phyloP scores from a whole-genome alignment of 2,888 invertebrate species.

The Dexiosoma caninum region DNA sequence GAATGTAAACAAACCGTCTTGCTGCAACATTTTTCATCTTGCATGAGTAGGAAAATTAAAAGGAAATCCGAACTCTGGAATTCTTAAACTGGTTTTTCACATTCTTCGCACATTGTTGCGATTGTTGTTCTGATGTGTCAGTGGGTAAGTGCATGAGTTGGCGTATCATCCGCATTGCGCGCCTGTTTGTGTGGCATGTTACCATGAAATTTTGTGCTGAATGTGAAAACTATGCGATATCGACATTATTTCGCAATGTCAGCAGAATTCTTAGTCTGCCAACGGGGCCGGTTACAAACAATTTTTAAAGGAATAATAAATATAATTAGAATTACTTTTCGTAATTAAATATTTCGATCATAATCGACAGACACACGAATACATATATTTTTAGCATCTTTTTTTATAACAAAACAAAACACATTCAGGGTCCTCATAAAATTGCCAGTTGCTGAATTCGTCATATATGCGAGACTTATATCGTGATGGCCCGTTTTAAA shows the following conservation, averaged over 20 bases:
- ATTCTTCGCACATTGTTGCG: neutral
- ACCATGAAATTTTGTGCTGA: slow-evolving; percentile 18
- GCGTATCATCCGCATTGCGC: neutral
- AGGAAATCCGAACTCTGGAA: neutral
- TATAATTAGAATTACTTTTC: too few species aligned
- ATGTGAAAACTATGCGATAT: slow-evolving; percentile 31
- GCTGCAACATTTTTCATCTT: neutral
- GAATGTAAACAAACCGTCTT: neutral
- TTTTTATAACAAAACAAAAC: too few species aligned
- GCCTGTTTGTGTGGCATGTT: neutral
- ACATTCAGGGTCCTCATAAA: too few species aligned
- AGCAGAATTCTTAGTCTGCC: slow-evolving; percentile 22
- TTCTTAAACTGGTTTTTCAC: neutral
- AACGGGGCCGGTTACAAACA: too few species aligned
- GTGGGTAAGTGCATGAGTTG: neutral
- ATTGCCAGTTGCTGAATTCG: too few species aligned
- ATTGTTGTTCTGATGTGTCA: neutral
- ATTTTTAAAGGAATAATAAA: too few species aligned
- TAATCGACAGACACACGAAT: too few species aligned
- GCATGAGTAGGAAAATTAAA: neutral
- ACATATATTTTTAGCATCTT: too few species aligned
- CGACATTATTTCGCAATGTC: slow-evolving; percentile 45
- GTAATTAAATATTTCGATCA: too few species aligned
- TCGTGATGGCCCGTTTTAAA: too few species aligned
- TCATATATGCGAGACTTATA: too few species aligned